phyloP scores from a whole-genome alignment of 2,888 invertebrate genomes.

The Thymelicus lineola region DNA sequence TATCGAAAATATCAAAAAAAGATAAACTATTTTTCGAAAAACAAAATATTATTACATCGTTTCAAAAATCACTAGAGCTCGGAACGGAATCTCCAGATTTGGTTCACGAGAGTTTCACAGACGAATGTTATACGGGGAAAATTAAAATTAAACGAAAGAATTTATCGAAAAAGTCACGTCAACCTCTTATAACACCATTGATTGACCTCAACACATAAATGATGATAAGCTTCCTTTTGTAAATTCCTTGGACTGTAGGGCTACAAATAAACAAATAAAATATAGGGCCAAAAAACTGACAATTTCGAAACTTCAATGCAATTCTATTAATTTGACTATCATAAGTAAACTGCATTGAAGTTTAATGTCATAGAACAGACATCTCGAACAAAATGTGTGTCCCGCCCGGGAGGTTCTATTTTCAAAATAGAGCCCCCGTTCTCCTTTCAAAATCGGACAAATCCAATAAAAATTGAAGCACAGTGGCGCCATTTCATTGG shows the following conservation, averaged over 20 bases:
- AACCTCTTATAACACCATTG: slow-evolving; percentile 19
- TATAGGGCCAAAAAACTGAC: too few species aligned
- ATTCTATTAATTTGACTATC: too few species aligned
- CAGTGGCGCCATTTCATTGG: too few species aligned
- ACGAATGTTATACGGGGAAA: slow-evolving; percentile 64
- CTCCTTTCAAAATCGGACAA: too few species aligned
- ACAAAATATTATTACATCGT: slow-evolving; percentile 48
- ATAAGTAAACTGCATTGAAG: too few species aligned
- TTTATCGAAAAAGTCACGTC: background rate
- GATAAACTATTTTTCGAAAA: slow-evolving; percentile 52
- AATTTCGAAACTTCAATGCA: too few species aligned
- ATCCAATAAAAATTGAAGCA: too few species aligned
- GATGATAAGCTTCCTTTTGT: background rate
- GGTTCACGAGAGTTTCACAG: slow-evolving; percentile 53
- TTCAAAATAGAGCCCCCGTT: too few species aligned
- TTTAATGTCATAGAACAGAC: too few species aligned
- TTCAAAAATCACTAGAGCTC: slow-evolving; percentile 49
- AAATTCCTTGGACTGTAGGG: background rate
- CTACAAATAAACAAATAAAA: too few species aligned
- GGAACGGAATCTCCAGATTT: slow-evolving; percentile 54
- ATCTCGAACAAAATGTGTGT: too few species aligned
- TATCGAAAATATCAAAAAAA: slow-evolving; percentile 52
- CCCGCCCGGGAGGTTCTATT: too few species aligned
- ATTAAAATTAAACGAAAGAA: slow-evolving; percentile 59
- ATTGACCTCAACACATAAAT: slow-evolving; percentile 3